Conservation (phyloP, 1,140 invertebrate species). For the Goniozus legneri region DNA sequence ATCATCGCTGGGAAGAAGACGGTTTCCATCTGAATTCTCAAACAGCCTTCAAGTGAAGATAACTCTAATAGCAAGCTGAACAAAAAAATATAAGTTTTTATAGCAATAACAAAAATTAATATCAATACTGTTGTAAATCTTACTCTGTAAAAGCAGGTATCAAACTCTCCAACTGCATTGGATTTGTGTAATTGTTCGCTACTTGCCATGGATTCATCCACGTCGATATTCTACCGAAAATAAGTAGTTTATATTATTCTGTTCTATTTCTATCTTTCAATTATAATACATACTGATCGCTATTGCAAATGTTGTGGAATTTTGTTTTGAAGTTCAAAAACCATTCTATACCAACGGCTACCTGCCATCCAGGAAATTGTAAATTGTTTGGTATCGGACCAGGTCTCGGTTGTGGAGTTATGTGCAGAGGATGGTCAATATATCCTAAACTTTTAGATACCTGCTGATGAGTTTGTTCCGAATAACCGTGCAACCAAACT, state of each 20-base stretch:
- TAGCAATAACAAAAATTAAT: background rate
- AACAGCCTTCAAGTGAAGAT: slow-evolving; percentile 54
- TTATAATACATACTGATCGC: slow-evolving; percentile 60
- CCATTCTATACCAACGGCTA: slow-evolving; percentile 59
- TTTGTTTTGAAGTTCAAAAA: slow-evolving; percentile 58
- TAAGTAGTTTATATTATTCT: background rate
- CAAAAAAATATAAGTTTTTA: slow-evolving; percentile 22
- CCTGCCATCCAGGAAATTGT: slow-evolving; percentile 61
- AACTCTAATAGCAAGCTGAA: slow-evolving; percentile 56
- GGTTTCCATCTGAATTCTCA: slow-evolving; percentile 54
- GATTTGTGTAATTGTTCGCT: slow-evolving; percentile 62
- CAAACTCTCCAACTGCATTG: slow-evolving; percentile 63
- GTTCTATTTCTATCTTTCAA: background rate
- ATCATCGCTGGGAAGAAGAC: slow-evolving; percentile 54
- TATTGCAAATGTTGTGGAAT: slow-evolving; percentile 55
- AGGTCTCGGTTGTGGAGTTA: slow-evolving; percentile 50
- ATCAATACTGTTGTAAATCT: slow-evolving; percentile 21
- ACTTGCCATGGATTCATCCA: slow-evolving; percentile 72
- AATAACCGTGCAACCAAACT: slow-evolving; percentile 56
- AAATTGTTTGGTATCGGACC: slow-evolving; percentile 54
- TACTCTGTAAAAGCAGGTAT: slow-evolving; percentile 57
- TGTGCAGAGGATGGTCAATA: slow-evolving; percentile 45
- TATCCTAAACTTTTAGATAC: slow-evolving; percentile 56
- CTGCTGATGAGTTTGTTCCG: slow-evolving; percentile 49
- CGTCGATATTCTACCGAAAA: slow-evolving; percentile 56